A percentile compares a stretch with the other conserved stretches of the same genome.
Conservation (phyloP, 2,888 invertebrate species). For the Yponomeuta evonymella region DNA sequence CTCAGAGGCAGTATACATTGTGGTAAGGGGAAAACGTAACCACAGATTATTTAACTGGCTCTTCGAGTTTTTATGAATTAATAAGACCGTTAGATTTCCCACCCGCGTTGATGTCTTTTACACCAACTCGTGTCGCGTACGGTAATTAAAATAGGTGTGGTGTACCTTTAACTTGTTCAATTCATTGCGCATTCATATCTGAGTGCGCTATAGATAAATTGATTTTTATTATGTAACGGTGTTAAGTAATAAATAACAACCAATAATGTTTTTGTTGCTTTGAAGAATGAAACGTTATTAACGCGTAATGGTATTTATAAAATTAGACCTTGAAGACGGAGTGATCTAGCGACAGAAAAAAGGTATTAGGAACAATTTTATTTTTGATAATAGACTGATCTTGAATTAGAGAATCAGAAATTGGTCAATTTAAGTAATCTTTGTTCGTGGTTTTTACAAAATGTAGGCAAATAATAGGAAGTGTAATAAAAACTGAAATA, state of each 20-base stretch:
- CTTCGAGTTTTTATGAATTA: too few species aligned
- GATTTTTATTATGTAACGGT: too few species aligned
- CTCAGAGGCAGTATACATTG: too few species aligned
- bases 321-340: background rate
- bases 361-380: background rate
- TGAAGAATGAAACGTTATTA: background rate
- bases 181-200: too few species aligned
- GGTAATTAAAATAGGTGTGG: too few species aligned
- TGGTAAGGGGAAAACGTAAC: too few species aligned
- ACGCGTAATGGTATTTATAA: background rate
- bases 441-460: background rate
- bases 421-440: background rate
- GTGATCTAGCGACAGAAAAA: background rate
- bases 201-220: too few species aligned
- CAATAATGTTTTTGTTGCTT: background rate
- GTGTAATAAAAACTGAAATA: too few species aligned
- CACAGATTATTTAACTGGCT: too few species aligned
- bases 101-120: slow-evolving; percentile 10
- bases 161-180: too few species aligned
- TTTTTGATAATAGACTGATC: background rate
- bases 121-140: background rate
- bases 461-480: too few species aligned
- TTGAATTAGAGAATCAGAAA: background rate
- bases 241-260: background rate
- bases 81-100: background rate